Percentiles rank a stretch among this genome's conserved stretches.
Conservation (phyloP, 2,113 vertebrate genomes). For the Phoenicopterus ruber region DNA sequence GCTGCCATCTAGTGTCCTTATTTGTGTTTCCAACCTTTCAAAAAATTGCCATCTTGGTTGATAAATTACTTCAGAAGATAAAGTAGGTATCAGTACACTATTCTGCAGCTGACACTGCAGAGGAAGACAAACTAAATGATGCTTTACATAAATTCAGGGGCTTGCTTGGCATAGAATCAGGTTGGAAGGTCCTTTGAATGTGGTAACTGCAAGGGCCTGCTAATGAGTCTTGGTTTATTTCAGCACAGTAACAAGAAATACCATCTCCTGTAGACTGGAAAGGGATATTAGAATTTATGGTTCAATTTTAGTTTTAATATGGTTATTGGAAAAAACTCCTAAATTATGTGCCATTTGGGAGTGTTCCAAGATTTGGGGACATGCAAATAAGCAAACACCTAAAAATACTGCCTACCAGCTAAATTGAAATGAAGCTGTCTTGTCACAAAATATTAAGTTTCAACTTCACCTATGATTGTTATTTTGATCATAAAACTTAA, state of each 20-base stretch:
- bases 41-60: neutral
- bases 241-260: neutral
- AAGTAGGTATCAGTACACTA: neutral
- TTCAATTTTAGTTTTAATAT: neutral
- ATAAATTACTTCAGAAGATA: neutral
- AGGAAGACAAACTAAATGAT: neutral
- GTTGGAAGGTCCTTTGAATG: neutral
- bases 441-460: neutral
- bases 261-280: neutral
- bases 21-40: neutral
- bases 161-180: neutral
- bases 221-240: neutral
- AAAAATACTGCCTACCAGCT: neutral
- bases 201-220: neutral
- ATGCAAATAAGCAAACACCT: neutral
- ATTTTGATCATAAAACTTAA: neutral
- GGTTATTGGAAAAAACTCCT: neutral
- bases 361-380: neutral
- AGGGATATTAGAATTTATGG: neutral
- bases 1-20: slow-evolving; percentile 75
- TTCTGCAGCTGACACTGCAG: neutral
- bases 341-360: neutral
- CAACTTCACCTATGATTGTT: neutral
- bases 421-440: neutral
- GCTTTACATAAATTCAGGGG: neutral